phyloP scores from a whole-genome alignment of 2,797 vertebrate species.

The Sebastes trivittatus region DNA sequence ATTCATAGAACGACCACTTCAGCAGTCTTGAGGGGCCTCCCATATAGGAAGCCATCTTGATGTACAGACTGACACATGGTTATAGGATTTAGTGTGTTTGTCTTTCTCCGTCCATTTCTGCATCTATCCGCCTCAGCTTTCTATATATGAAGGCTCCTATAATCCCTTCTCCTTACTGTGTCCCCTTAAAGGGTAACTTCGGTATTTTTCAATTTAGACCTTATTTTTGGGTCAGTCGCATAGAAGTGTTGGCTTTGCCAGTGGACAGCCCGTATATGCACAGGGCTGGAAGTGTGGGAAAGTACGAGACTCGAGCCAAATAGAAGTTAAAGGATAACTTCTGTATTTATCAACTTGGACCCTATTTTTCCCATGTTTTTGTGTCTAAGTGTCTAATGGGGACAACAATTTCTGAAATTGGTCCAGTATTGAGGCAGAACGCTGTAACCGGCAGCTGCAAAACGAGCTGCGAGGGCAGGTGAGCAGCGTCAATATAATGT shows the following conservation, averaged over 20 bases:
- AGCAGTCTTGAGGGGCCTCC: slow-evolving; percentile 26
- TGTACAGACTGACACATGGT: neutral
- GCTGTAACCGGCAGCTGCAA: too few relatives aligned
- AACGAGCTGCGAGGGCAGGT: too few relatives aligned
- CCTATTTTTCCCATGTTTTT: too few relatives aligned
- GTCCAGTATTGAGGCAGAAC: too few relatives aligned
- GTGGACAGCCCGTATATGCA: too few relatives aligned
- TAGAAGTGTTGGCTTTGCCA: too few relatives aligned
- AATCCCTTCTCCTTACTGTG: neutral
- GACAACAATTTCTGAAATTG: too few relatives aligned
- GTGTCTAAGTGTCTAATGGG: too few relatives aligned
- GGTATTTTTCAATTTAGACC: too few relatives aligned
- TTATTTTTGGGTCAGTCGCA: too few relatives aligned
- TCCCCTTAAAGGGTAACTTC: neutral
- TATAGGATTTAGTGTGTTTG: neutral
- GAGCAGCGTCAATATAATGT: too few relatives aligned
- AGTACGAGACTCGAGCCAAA: fast-evolving
- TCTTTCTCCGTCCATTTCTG: neutral
- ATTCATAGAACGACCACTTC: slow-evolving; percentile 56
- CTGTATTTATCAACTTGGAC: fast-evolving
- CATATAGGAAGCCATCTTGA: neutral
- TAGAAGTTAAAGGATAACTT: neutral
- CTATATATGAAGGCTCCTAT: neutral
- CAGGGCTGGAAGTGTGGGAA: too few relatives aligned
- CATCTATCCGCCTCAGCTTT: neutral